Conservation (phyloP, 2,797 vertebrate genomes). For the Arnoldichthys spilopterus region DNA sequence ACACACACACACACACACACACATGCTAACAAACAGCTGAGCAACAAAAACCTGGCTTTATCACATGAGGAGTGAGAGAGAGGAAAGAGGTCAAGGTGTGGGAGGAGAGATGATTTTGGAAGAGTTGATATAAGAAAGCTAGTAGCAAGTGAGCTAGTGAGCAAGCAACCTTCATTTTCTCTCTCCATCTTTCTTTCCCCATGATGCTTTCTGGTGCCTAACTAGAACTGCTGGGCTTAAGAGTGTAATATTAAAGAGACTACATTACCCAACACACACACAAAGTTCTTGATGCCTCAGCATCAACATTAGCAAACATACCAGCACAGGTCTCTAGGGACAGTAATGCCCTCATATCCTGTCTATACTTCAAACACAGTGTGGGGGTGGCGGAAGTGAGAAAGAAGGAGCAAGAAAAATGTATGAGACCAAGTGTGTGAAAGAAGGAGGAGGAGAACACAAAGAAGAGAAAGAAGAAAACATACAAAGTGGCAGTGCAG, state of each 20-base stretch:
- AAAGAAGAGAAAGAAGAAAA: background rate
- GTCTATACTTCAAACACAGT: constrained; percentile 16
- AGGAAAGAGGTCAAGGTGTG: constrained; percentile 35
- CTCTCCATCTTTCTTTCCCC: background rate
- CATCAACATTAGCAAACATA: constrained; percentile 41
- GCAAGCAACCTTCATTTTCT: constrained; percentile 9
- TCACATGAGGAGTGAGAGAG: constrained; percentile 43
- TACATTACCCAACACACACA: constrained; percentile 37
- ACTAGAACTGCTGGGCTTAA: background rate
- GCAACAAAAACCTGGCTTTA: constrained; percentile 53
- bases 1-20: constrained; percentile 32
- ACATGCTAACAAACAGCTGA: constrained; percentile 26
- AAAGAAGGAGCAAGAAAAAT: background rate
- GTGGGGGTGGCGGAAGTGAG: constrained; percentile 7
- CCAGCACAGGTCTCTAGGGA: constrained; percentile 39
- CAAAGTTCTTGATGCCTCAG: constrained; percentile 10
- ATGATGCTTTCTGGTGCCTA: background rate
- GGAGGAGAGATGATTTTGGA: constrained; percentile 31
- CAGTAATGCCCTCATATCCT: constrained; percentile 36
- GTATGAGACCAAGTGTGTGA: background rate
- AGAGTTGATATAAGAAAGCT: background rate
- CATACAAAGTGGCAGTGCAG: background rate
- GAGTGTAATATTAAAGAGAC: background rate
- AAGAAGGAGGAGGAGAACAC: background rate
- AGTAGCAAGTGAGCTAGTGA: background rate